These are phyloP conservation scores for Phyllotreta cruciferae DNA, from an alignment of 2,888 invertebrate species.

Conservation along the genomic window DNA sequence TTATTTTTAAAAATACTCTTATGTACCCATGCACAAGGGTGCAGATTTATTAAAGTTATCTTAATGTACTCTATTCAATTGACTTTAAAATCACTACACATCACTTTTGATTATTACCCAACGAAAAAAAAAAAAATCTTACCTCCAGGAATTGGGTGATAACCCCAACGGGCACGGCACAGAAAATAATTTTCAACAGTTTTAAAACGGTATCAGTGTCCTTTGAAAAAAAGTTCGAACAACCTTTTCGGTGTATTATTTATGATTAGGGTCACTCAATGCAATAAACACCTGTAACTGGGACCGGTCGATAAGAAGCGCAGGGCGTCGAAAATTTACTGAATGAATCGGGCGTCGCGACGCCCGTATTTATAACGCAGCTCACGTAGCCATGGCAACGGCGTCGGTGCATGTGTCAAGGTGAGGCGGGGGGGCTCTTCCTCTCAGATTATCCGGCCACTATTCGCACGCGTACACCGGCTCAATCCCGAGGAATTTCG, in stretches of 20 bases:
- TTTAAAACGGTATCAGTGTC: constrained; percentile 17
- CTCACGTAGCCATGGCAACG: constrained; percentile 52
- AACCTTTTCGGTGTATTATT: background rate
- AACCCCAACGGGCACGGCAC: constrained; percentile 41
- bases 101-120: no score
- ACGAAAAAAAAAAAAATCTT: constrained; percentile 29
- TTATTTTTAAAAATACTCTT: no score
- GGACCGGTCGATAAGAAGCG: background rate
- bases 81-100: no score
- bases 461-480: background rate
- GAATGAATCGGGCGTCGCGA: constrained; percentile 54
- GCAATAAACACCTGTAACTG: background rate
- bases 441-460: background rate
- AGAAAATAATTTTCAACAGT: constrained; percentile 40
- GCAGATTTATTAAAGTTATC: no score
- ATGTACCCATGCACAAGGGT: no score
- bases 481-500: background rate
- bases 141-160: constrained; percentile 39
- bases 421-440: constrained; percentile 24
- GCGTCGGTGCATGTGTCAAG: constrained; percentile 42
- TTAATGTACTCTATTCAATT: no score
- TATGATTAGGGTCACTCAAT: background rate
- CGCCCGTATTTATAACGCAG: constrained; percentile 54
- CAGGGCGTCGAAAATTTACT: constrained; percentile 42
- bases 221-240: constrained; percentile 1